Percentiles rank a stretch among this genome's conserved stretches.
phyloP scores from a whole-genome alignment of 53 echinoderm and acorn worm species.

The Apostichopus leukothele region DNA sequence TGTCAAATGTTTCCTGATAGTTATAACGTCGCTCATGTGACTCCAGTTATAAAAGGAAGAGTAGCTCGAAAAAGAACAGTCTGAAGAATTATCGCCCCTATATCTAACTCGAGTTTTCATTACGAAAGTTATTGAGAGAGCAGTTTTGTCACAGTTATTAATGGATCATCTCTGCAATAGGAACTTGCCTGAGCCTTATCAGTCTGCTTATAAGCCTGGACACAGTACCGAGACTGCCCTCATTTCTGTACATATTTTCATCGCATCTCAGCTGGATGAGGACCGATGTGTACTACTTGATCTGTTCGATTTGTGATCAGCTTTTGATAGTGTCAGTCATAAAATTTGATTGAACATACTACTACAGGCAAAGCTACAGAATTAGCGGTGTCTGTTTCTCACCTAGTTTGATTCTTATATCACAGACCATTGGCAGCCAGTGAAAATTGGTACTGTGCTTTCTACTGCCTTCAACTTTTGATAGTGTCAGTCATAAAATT shows the following conservation, averaged over 20 bases:
- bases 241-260: slow-evolving; percentile 37
- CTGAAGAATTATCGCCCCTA: slow-evolving; percentile 45
- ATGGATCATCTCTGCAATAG: slow-evolving; percentile 39
- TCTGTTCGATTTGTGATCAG: background rate
- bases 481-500: background rate
- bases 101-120: slow-evolving; percentile 39
- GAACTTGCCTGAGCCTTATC: slow-evolving; percentile 46
- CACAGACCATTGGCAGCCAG: too few species aligned
- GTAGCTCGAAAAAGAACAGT: background rate
- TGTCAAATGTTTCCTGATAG: background rate
- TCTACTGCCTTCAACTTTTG: background rate
- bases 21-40: background rate
- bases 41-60: background rate
- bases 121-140: too few species aligned
- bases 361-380: too few species aligned
- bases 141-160: too few species aligned
- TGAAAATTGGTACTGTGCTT: too few species aligned
- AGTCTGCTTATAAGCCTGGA: slow-evolving; percentile 49
- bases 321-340: too few species aligned
- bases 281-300: background rate
- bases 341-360: too few species aligned
- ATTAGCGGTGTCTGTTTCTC: too few species aligned
- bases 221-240: slow-evolving; percentile 62
- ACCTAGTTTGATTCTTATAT: too few species aligned
- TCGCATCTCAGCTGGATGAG: slow-evolving; percentile 11